phyloP scores from a whole-genome alignment of 2,797 vertebrate genomes.

The Gallinago solitaria region DNA sequence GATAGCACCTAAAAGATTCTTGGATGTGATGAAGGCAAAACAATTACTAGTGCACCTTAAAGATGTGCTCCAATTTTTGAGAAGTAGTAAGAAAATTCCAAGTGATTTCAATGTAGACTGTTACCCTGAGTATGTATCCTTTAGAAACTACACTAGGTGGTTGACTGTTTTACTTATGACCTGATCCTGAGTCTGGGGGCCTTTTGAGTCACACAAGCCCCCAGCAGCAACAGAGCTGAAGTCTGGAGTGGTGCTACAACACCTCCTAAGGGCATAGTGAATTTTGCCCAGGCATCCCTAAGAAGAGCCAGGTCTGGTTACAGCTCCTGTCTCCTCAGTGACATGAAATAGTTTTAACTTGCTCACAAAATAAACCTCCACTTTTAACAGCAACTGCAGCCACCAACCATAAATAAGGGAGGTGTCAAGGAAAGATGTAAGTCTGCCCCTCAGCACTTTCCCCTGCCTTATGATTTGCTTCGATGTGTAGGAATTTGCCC shows the following conservation, averaged over 20 bases:
- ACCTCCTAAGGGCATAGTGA: not conserved
- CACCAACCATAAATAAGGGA: not conserved
- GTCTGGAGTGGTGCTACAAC: not conserved
- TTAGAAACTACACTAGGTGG: not conserved
- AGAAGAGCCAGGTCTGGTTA: not conserved
- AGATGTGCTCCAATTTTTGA: not conserved
- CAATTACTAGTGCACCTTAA: not conserved
- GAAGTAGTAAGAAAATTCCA: not conserved
- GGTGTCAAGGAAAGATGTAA: not conserved
- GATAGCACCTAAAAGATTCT: not conserved
- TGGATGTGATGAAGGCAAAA: not conserved
- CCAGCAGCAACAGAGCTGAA: not conserved
- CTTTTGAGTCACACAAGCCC: not conserved
- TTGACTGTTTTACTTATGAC: not conserved
- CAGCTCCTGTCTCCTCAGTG: not conserved
- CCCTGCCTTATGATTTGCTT: not conserved
- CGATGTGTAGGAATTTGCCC: not conserved
- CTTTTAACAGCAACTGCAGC: not conserved
- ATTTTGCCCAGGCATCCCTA: not conserved
- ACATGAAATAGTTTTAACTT: not conserved
- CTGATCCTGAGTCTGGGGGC: not conserved
- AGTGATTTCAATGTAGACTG: not conserved
- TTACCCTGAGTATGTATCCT: not conserved
- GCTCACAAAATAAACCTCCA: too few relatives aligned
- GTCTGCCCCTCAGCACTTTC: not conserved